Evolutionary conservation across 23 tunicate genomes (phyloP).

Genomic region (Diplosoma virens): DNA sequence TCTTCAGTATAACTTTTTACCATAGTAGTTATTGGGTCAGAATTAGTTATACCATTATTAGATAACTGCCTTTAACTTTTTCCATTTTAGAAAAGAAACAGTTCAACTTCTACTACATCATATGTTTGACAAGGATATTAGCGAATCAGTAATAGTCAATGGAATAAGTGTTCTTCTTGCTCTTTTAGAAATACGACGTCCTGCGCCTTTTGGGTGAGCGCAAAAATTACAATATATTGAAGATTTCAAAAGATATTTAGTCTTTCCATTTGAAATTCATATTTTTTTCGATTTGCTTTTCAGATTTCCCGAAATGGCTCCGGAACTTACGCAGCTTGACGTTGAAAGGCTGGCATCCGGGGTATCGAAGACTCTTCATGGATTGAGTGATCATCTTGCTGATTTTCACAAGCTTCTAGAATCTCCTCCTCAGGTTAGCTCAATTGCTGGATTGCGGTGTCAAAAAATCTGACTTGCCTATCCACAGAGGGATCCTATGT

Average conservation of each 20-base stretch:
- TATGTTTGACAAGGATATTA: slow-evolving; percentile 79
- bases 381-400: slow-evolving; percentile 62
- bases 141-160: slow-evolving; percentile 85
- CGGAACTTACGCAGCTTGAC: slow-evolving; percentile 86
- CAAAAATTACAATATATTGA: neutral
- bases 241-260: too few relatives aligned
- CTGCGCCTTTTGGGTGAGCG: slow-evolving; percentile 96
- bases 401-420: slow-evolving; percentile 78
- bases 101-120: slow-evolving; percentile 73
- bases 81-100: slow-evolving; percentile 74
- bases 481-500: slow-evolving; percentile 74
- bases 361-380: slow-evolving; percentile 84
- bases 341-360: slow-evolving; percentile 86
- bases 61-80: neutral
- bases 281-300: too few relatives aligned
- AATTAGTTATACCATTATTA: too few relatives aligned
- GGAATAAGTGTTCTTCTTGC: slow-evolving; percentile 91
- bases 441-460: too few relatives aligned
- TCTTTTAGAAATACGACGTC: slow-evolving; percentile 85
- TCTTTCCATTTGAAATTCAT: too few relatives aligned
- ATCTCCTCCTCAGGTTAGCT: slow-evolving; percentile 88
- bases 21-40: too few relatives aligned
- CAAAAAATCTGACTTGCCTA: too few relatives aligned
- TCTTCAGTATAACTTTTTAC: too few relatives aligned
- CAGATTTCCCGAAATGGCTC: slow-evolving; percentile 90